Evolutionary conservation across 1,140 invertebrate genomes (phyloP).

Genomic region (Cylas formicarius): DNA sequence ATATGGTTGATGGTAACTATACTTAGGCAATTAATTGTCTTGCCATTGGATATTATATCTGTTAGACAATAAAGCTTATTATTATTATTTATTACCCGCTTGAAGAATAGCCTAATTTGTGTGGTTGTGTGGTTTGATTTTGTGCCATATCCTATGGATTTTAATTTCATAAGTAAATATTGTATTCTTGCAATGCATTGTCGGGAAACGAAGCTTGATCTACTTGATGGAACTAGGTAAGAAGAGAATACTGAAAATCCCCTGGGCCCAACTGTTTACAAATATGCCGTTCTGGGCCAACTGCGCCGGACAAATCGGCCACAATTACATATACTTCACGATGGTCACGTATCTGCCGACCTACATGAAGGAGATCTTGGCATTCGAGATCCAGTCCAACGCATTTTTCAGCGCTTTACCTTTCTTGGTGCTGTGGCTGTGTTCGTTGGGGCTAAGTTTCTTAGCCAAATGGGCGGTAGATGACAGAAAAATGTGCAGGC

Average conservation of each 20-base stretch:
- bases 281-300: constrained; percentile 19
- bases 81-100: too few relatives aligned
- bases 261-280: constrained; percentile 12
- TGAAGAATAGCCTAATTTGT: too few relatives aligned
- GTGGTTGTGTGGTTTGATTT: too few relatives aligned
- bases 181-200: neutral
- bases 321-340: constrained; percentile 22
- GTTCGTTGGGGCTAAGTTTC: constrained; percentile 6
- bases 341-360: constrained; percentile 23
- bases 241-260: constrained; percentile 9
- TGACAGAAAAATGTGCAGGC: constrained; percentile 1
- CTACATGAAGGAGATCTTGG: constrained; percentile 24
- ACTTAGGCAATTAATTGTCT: too few relatives aligned
- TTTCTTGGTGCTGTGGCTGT: constrained; percentile 21
- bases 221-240: neutral
- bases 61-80: too few relatives aligned
- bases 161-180: neutral
- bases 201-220: neutral
- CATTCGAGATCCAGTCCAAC: constrained; percentile 17
- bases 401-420: constrained; percentile 13
- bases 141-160: too few relatives aligned
- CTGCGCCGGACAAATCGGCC: constrained; percentile 17
- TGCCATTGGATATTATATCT: too few relatives aligned
- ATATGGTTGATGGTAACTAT: too few relatives aligned
- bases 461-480: constrained; percentile 7